These are phyloP conservation scores for Marmota monax DNA, from an alignment of 2,113 vertebrate genomes.

Conservation along the genomic window DNA sequence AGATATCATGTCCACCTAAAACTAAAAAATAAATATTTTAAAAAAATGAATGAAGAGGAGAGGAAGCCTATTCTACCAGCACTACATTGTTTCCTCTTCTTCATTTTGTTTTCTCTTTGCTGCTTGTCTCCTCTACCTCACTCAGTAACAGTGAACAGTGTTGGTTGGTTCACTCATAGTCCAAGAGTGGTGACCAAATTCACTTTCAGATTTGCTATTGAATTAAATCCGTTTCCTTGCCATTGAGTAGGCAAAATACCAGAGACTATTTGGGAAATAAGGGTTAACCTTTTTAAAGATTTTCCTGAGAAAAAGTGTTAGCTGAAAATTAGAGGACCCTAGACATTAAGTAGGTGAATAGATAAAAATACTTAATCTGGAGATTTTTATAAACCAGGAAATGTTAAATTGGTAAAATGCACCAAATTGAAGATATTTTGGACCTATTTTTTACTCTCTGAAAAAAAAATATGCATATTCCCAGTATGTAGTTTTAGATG, in stretches of 20 bases:
- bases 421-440: not conserved
- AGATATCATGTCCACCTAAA: too few relatives aligned
- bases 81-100: not conserved
- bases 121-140: not conserved
- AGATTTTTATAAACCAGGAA: not conserved
- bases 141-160: rapidly evolving
- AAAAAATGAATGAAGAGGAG: not conserved
- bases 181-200: not conserved
- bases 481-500: not conserved
- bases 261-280: not conserved
- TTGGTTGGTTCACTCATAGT: not conserved
- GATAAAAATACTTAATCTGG: not conserved
- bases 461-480: not conserved
- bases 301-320: not conserved
- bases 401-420: not conserved
- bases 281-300: not conserved
- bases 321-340: not conserved
- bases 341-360: not conserved
- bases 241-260: not conserved
- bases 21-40: too few relatives aligned
- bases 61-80: not conserved
- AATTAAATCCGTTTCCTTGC: not conserved
- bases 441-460: not conserved
- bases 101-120: not conserved
- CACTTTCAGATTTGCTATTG: not conserved